Percentiles rank a stretch among this genome's conserved stretches.
These are phyloP conservation scores for Aricia agestis DNA, from an alignment of 1,140 invertebrate species.

Conservation along the genomic window DNA sequence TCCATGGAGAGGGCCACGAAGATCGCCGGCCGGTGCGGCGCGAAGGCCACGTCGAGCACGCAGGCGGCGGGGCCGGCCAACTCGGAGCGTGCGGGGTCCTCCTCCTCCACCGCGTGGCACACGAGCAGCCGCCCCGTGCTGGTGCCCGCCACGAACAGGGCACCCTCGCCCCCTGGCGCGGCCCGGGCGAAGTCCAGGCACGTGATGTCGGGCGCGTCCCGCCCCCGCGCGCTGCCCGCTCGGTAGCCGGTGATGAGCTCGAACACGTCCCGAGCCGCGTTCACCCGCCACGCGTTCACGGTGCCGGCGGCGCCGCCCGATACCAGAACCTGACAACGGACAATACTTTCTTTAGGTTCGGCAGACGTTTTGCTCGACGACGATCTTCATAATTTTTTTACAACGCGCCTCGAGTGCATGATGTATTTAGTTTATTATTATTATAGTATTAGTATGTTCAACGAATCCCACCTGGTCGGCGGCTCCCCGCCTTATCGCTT, in stretches of 20 bases:
- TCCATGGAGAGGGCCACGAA: slow-evolving; percentile 59
- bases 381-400: neutral
- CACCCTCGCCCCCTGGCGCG: slow-evolving; percentile 39
- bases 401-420: no score
- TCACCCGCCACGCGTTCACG: slow-evolving; percentile 56
- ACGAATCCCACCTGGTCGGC: slow-evolving; percentile 42
- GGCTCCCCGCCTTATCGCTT: slow-evolving; percentile 48
- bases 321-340: slow-evolving; percentile 38
- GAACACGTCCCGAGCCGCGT: slow-evolving; percentile 43
- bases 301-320: slow-evolving; percentile 54
- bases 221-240: slow-evolving; percentile 40
- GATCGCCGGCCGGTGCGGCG: slow-evolving; percentile 43
- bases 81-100: slow-evolving; percentile 49
- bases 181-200: slow-evolving; percentile 59
- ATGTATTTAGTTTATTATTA: no score
- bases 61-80: slow-evolving; percentile 48
- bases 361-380: neutral
- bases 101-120: slow-evolving; percentile 40
- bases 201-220: slow-evolving; percentile 39
- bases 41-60: slow-evolving; percentile 53
- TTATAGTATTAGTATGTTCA: neutral
- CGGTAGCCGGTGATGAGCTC: slow-evolving; percentile 48
- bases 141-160: slow-evolving; percentile 51
- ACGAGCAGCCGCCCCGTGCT: slow-evolving; percentile 46
- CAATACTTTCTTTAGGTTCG: neutral